Evolutionary conservation across 2,888 invertebrate species (phyloP).

Genomic region (Leptodirus hochenwartii): DNA sequence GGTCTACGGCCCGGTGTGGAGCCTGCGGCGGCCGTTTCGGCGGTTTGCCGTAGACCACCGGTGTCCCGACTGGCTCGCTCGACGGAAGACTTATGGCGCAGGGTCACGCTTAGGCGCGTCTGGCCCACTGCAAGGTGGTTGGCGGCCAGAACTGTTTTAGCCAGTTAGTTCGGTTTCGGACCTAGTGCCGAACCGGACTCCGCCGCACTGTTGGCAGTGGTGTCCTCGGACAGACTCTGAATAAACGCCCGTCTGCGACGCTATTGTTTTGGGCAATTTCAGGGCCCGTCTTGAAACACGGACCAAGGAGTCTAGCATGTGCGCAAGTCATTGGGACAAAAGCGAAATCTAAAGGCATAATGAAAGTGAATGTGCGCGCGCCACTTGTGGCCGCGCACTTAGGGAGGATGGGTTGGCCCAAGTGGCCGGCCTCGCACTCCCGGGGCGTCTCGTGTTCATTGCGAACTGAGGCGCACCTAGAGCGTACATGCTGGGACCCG

Average conservation of each 20-base stretch:
- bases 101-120: no score
- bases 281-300: slow-evolving; percentile 65
- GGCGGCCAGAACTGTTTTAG: neutral
- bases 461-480: slow-evolving; percentile 34
- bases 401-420: slow-evolving; percentile 27
- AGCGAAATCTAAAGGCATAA: slow-evolving; percentile 40
- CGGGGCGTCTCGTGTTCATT: slow-evolving; percentile 32
- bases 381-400: slow-evolving; percentile 19
- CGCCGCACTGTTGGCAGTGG: no score
- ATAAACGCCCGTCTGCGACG: slow-evolving; percentile 1
- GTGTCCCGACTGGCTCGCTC: slow-evolving; percentile 1
- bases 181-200: neutral
- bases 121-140: neutral
- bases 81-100: no score
- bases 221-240: slow-evolving; percentile 13
- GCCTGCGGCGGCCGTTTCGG: slow-evolving; percentile 16
- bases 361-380: slow-evolving; percentile 37
- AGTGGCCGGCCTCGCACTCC: slow-evolving; percentile 31
- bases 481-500: slow-evolving; percentile 51
- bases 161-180: no score
- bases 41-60: slow-evolving; percentile 4
- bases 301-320: slow-evolving; percentile 57
- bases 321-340: slow-evolving; percentile 45
- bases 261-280: slow-evolving; percentile 8
- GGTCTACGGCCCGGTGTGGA: slow-evolving; percentile 17